These are phyloP conservation scores for Eubasilissa regina DNA, from an alignment of 1,140 invertebrate species.

Conservation along the genomic window DNA sequence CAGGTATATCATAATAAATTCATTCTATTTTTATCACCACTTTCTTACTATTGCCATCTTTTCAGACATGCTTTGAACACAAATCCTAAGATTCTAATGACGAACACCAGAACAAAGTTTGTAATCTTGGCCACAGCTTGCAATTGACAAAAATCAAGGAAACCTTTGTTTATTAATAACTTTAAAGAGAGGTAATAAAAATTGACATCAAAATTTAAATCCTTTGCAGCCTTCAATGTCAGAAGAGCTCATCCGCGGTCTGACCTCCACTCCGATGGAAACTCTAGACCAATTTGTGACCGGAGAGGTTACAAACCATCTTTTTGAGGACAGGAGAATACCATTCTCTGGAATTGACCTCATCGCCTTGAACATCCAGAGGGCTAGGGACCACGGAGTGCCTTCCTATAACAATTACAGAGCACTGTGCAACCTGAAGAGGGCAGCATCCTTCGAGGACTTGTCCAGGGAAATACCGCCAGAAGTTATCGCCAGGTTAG, in stretches of 20 bases:
- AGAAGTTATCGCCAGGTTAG: constrained; percentile 82
- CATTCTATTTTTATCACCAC: too few species aligned
- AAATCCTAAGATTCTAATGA: too few species aligned
- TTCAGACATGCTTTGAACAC: too few species aligned
- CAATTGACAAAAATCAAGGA: too few species aligned
- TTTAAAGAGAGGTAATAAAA: too few species aligned
- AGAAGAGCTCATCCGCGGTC: constrained; percentile 90
- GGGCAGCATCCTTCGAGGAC: constrained; percentile 85
- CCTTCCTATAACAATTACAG: constrained; percentile 91
- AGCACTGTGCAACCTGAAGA: constrained; percentile 86
- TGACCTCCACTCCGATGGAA: constrained; percentile 93
- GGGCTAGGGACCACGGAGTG: constrained; percentile 88
- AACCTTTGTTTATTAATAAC: too few species aligned
- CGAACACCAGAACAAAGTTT: too few species aligned
- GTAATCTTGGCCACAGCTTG: too few species aligned
- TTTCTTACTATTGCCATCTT: too few species aligned
- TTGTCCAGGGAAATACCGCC: constrained; percentile 86
- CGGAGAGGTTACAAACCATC: constrained; percentile 93
- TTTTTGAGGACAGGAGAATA: constrained; percentile 90
- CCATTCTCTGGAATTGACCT: constrained; percentile 91
- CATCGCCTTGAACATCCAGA: constrained; percentile 87
- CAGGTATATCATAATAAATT: constrained; percentile 66
- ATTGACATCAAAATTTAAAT: background rate
- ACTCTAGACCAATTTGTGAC: constrained; percentile 95
- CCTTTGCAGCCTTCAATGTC: constrained; percentile 79